Evolutionary conservation across 2,113 vertebrate genomes (phyloP).

Genomic region (Spheniscus mendiculus): DNA sequence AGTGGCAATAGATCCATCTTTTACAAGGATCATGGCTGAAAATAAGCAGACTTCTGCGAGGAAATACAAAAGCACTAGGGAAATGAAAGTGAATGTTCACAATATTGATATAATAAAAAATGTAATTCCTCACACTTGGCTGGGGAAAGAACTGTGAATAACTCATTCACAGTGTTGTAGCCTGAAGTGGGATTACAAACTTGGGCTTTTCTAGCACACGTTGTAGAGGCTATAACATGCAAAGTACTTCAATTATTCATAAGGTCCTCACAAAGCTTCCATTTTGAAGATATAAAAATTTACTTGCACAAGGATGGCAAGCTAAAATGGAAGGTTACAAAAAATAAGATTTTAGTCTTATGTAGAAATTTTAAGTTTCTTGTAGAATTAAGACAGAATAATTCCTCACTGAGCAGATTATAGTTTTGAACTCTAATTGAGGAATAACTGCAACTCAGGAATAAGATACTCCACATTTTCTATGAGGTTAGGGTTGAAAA

Average conservation of each 20-base stretch:
- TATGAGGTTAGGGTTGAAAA: background rate
- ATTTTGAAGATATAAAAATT: background rate
- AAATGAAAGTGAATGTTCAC: background rate
- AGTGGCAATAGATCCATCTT: background rate
- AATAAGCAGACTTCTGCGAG: background rate
- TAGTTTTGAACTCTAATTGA: background rate
- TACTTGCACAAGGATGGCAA: background rate
- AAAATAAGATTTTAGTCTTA: background rate
- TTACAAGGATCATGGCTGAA: background rate
- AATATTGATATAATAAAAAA: background rate
- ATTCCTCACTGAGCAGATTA: background rate
- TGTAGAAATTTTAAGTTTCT: background rate
- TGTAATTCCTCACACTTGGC: background rate
- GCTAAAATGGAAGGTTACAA: background rate
- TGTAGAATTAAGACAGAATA: background rate
- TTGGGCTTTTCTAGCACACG: background rate
- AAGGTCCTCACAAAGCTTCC: background rate
- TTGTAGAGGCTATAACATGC: background rate
- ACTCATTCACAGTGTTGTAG: background rate
- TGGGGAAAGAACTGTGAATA: background rate
- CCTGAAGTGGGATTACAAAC: background rate
- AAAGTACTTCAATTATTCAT: background rate
- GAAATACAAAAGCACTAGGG: background rate
- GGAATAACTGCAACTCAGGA: background rate
- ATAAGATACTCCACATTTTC: background rate